These are phyloP conservation scores for Leptinotarsa undecemlineata DNA, from an alignment of 1,140 invertebrate species.

Conservation along the genomic window DNA sequence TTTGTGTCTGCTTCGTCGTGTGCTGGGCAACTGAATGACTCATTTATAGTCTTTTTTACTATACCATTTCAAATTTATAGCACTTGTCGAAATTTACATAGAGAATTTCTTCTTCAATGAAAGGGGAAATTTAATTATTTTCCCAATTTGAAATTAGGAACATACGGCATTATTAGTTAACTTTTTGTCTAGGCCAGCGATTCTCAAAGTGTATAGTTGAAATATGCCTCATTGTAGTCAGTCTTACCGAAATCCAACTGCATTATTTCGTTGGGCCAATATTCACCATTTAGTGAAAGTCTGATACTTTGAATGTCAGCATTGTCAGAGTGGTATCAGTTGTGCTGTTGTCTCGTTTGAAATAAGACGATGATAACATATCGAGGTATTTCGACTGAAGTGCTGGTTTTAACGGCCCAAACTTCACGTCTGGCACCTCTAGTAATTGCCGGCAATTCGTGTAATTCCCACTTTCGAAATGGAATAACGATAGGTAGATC, in stretches of 20 bases:
- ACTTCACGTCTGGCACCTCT: conserved; percentile 13
- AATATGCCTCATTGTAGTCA: conserved; percentile 26
- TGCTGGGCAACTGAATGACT: no score
- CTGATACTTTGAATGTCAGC: conserved; percentile 13
- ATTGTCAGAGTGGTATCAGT: conserved; percentile 20
- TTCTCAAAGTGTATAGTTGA: conserved; percentile 25
- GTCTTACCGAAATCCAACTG: conserved; percentile 12
- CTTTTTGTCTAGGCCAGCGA: no score
- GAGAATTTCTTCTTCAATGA: background rate
- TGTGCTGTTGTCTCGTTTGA: conserved; percentile 12
- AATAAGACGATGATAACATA: conserved; percentile 28
- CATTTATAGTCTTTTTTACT: background rate
- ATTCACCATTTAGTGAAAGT: conserved; percentile 22
- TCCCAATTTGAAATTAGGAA: no score
- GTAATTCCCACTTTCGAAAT: conserved; percentile 27
- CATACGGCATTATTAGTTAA: no score
- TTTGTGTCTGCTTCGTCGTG: no score
- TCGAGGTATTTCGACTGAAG: conserved; percentile 20
- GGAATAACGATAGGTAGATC: conserved; percentile 28
- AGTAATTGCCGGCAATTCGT: conserved; percentile 25
- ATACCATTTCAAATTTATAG: no score
- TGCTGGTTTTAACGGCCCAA: conserved; percentile 27
- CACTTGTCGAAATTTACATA: background rate
- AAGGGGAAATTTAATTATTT: background rate
- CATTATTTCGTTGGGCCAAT: conserved; percentile 3